phyloP scores from a whole-genome alignment of 2,888 invertebrate genomes.

The Hedya salicella region DNA sequence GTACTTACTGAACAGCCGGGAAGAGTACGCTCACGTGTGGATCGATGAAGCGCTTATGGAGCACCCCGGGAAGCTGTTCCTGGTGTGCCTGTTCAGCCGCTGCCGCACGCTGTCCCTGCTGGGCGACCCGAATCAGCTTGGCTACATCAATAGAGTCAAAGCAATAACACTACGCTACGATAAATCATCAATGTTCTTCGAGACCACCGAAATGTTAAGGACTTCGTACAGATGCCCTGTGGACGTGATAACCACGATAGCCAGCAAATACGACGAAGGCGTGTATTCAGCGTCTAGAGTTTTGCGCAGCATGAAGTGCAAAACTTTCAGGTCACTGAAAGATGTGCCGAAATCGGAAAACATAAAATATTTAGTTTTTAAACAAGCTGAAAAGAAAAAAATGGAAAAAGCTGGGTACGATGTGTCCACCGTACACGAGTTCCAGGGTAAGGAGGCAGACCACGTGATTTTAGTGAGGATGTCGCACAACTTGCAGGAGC shows the following conservation, averaged over 20 bases:
- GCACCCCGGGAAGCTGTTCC: constrained; percentile 39
- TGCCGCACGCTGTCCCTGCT: constrained; percentile 21
- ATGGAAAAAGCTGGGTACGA: constrained; percentile 31
- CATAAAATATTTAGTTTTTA: constrained; percentile 39
- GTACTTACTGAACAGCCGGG: constrained; percentile 27
- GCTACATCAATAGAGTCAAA: constrained; percentile 30
- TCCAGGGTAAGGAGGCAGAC: constrained; percentile 32
- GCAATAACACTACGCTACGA: constrained; percentile 20
- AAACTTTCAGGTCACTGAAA: constrained; percentile 16
- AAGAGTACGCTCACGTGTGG: constrained; percentile 13
- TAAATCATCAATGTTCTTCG: constrained; percentile 31
- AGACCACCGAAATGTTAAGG: constrained; percentile 3
- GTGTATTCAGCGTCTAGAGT: constrained; percentile 31
- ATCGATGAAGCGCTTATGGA: constrained; percentile 40
- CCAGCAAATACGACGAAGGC: constrained; percentile 21
- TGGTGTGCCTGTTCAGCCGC: constrained; percentile 34
- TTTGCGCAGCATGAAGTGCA: constrained; percentile 29
- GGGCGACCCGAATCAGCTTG: constrained; percentile 40
- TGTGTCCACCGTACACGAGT: constrained; percentile 40
- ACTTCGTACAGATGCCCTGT: constrained; percentile 40
- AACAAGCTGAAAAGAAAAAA: constrained; percentile 35
- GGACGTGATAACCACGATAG: constrained; percentile 30
- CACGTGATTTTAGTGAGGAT: constrained; percentile 37
- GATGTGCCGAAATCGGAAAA: constrained; percentile 10
- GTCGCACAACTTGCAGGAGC: constrained; percentile 19